Conservation (phyloP, 2,113 vertebrate genomes). For the Rhabdomys dilectus region DNA sequence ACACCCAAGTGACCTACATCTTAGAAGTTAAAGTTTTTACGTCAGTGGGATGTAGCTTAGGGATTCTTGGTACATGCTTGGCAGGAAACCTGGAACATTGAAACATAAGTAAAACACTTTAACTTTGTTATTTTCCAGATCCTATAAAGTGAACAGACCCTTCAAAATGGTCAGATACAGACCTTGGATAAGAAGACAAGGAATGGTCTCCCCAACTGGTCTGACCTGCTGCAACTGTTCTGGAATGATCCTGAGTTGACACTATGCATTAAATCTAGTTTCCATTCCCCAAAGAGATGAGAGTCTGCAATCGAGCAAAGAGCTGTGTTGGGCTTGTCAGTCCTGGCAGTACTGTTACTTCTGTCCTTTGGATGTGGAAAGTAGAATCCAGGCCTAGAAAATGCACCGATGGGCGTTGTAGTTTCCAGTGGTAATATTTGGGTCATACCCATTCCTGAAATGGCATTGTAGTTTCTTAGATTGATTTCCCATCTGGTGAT, state of each 20-base stretch:
- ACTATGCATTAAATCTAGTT: conserved; percentile 4
- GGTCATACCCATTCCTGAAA: conserved; percentile 21
- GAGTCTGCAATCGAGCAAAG: not conserved
- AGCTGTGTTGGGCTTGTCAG: not conserved
- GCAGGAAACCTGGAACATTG: not conserved
- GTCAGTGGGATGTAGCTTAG: not conserved
- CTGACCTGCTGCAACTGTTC: not conserved
- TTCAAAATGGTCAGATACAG: conserved; percentile 25
- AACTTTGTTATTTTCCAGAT: conserved; percentile 34
- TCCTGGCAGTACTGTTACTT: not conserved
- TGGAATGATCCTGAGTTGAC: conserved; percentile 1
- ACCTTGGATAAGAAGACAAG: conserved; percentile 7
- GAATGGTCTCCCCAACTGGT: not conserved
- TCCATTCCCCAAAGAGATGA: not conserved
- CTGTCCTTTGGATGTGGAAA: not conserved
- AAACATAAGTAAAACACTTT: not conserved
- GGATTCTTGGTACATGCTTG: conserved; percentile 16
- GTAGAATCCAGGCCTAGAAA: not conserved
- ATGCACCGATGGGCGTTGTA: not conserved
- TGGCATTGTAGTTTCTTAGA: conserved; percentile 1
- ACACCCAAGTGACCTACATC: not conserved
- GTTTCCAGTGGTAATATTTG: conserved; percentile 4
- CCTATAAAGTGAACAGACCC: conserved; percentile 14
- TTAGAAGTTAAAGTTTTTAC: not conserved
- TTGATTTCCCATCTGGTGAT: conserved; percentile 17